Conservation (phyloP, 2,797 vertebrate species). For the Linurgus olivaceus region DNA sequence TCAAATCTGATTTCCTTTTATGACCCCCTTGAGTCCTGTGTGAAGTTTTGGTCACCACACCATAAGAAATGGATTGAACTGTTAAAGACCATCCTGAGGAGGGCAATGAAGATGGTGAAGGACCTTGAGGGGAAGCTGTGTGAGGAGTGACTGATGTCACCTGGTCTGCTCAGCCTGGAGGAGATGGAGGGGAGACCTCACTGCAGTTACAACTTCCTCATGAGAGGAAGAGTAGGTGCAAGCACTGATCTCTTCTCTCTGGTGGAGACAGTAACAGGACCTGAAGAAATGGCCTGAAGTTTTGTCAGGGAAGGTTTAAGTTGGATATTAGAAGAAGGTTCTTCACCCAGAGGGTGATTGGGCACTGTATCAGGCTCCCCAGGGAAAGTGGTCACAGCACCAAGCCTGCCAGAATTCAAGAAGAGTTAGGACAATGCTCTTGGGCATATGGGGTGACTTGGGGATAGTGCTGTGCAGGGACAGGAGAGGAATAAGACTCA, state of each 20-base stretch:
- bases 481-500: background rate
- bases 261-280: background rate
- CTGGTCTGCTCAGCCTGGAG: background rate
- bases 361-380: background rate
- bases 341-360: too few species aligned
- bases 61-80: background rate
- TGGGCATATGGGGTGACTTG: background rate
- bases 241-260: background rate
- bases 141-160: background rate
- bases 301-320: background rate
- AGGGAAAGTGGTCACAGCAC: background rate
- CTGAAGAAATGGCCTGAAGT: rapidly evolving
- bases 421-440: background rate
- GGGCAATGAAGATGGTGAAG: background rate
- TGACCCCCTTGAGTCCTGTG: too few species aligned
- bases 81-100: background rate
- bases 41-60: background rate
- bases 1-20: background rate
- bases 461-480: background rate
- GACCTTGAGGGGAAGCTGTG: background rate
- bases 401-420: background rate
- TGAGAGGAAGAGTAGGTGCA: background rate
- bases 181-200: background rate
- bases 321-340: background rate
- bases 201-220: background rate